A percentile compares a stretch with the other conserved stretches of the same genome.
Conservation (phyloP, 1,140 invertebrate genomes). For the Cyrtorhinus lividipennis region DNA sequence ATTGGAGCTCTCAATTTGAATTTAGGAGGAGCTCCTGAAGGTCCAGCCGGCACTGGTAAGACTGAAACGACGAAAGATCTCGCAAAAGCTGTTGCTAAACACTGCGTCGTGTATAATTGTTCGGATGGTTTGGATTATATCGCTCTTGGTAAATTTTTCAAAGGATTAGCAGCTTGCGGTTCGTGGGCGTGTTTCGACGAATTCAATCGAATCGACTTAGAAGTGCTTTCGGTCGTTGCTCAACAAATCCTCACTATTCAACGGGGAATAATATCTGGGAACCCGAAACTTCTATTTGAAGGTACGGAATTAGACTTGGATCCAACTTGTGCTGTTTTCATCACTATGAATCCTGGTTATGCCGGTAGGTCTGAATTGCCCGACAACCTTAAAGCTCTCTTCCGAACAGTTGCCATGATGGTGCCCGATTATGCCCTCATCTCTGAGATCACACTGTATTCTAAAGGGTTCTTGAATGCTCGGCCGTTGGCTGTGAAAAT, state of each 20-base stretch:
- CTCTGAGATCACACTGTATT: conserved; percentile 85
- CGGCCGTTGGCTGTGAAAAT: conserved; percentile 84
- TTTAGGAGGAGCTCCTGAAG: conserved; percentile 78
- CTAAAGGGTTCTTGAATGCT: conserved; percentile 82
- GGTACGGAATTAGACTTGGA: conserved; percentile 75
- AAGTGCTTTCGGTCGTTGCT: conserved; percentile 83
- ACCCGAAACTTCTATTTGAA: conserved; percentile 67
- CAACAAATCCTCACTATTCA: conserved; percentile 69
- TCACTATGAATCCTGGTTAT: conserved; percentile 94
- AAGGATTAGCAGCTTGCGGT: conserved; percentile 87
- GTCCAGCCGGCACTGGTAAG: conserved; percentile 90
- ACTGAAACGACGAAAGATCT: conserved; percentile 94
- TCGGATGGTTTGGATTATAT: conserved; percentile 86
- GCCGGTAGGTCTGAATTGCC: conserved; percentile 80
- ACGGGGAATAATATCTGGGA: conserved; percentile 59
- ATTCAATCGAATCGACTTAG: conserved; percentile 72
- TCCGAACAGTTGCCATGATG: conserved; percentile 96
- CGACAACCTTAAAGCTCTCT: conserved; percentile 88
- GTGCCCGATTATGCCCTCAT: conserved; percentile 91
- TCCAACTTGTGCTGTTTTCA: conserved; percentile 85
- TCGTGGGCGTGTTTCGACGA: conserved; percentile 97
- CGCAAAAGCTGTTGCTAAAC: conserved; percentile 89
- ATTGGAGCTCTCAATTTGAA: conserved; percentile 79
- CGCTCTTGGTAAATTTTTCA: conserved; percentile 91
- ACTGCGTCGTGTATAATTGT: conserved; percentile 95